Percentiles rank a stretch among this genome's conserved stretches.
Conservation (phyloP, 2,797 vertebrate genomes). For the Acrossocheilus fasciatus region DNA sequence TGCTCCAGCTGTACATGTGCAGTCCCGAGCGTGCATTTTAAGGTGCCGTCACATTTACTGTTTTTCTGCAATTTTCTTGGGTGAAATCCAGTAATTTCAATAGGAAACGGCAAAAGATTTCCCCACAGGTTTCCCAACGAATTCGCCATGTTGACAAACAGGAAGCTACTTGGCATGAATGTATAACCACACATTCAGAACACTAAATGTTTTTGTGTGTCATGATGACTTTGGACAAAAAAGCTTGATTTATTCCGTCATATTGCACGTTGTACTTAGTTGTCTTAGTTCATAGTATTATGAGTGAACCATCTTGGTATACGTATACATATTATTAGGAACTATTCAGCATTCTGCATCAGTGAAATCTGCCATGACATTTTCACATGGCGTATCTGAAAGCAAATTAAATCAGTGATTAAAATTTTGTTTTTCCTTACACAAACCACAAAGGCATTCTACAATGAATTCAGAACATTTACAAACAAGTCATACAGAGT, state of each 20-base stretch:
- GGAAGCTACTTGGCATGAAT: neutral
- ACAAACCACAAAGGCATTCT: neutral
- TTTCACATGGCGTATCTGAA: neutral
- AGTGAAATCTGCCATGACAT: neutral
- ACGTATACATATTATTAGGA: neutral
- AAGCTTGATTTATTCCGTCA: accelerated
- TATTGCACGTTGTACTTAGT: neutral
- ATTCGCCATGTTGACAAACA: neutral
- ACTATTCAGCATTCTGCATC: neutral
- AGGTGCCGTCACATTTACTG: neutral
- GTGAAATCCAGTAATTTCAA: neutral
- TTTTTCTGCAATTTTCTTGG: neutral
- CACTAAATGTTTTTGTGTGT: neutral
- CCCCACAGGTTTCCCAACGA: neutral
- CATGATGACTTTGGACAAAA: neutral
- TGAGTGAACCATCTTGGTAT: neutral
- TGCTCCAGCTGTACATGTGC: neutral
- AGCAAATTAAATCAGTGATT: neutral
- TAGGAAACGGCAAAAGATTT: neutral
- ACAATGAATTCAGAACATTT: neutral
- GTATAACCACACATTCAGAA: neutral
- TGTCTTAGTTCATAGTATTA: too few species aligned
- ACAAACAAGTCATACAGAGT: neutral
- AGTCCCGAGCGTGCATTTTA: neutral
- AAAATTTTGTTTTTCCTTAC: neutral